Evolutionary conservation across 1,140 invertebrate species (phyloP).

Genomic region (Eufriesea mexicana): DNA sequence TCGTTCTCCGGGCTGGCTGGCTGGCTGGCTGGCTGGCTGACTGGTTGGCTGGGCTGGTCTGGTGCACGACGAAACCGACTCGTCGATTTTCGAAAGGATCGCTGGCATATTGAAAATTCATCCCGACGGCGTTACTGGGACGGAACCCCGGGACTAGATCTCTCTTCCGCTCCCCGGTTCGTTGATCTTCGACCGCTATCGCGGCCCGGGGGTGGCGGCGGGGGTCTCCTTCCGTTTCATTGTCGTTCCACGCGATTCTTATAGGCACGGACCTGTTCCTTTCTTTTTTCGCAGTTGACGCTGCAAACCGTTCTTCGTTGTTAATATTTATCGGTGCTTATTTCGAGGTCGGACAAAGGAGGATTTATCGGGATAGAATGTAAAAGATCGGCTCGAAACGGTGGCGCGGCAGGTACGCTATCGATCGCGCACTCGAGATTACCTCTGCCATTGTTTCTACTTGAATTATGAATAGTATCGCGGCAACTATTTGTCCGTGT

Average conservation of each 20-base stretch:
- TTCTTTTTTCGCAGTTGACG: background rate
- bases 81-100: background rate
- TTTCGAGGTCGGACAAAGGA: slow-evolving; percentile 2
- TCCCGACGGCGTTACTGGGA: background rate
- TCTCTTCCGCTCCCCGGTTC: slow-evolving; percentile 23
- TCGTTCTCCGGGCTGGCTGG: background rate
- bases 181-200: slow-evolving; percentile 21
- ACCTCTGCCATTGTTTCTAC: slow-evolving; percentile 1
- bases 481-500: background rate
- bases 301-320: background rate
- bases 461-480: slow-evolving; percentile 18
- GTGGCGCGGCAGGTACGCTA: background rate
- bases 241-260: background rate
- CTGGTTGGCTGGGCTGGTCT: background rate
- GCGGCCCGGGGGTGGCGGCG: background rate
- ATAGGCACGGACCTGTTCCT: background rate
- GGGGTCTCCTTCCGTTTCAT: slow-evolving; percentile 23
- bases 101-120: background rate
- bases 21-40: too few species aligned
- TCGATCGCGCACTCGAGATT: slow-evolving; percentile 16
- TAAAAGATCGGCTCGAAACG: slow-evolving; percentile 8
- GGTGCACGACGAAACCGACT: background rate
- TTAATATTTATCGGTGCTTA: slow-evolving; percentile 34
- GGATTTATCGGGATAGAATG: background rate
- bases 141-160: background rate